Evolutionary conservation across 1,140 invertebrate genomes (phyloP).

Genomic region (Cheumatopsyche charites): DNA sequence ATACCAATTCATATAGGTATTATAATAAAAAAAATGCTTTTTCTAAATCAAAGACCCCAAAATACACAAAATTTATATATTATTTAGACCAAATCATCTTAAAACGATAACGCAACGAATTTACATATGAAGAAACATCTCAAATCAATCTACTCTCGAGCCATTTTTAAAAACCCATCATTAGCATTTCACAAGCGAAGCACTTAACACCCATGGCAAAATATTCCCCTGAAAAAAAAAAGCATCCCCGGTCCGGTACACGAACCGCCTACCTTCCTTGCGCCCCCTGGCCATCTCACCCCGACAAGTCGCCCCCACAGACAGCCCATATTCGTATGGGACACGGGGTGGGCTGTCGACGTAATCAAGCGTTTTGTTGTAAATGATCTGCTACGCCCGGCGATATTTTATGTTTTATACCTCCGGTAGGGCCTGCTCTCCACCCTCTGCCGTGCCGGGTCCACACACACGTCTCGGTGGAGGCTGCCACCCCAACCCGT

Average conservation of each 20-base stretch:
- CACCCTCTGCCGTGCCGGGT: neutral
- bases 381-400: constrained; percentile 48
- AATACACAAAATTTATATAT: too few species aligned
- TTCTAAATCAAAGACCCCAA: too few species aligned
- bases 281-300: neutral
- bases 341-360: constrained; percentile 30
- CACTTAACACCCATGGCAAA: neutral
- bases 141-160: too few species aligned
- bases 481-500: neutral
- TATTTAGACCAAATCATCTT: too few species aligned
- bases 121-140: too few species aligned
- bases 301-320: neutral
- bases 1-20: too few species aligned
- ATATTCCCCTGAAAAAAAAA: constrained; percentile 16
- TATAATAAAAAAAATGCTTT: too few species aligned
- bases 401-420: constrained; percentile 49
- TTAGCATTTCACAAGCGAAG: too few species aligned
- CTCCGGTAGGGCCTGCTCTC: constrained; percentile 39
- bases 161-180: too few species aligned
- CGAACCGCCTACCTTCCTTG: neutral
- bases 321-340: neutral
- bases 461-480: constrained; percentile 8
- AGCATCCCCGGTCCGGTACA: constrained; percentile 9
- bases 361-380: constrained; percentile 50
- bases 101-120: too few species aligned